A percentile compares a stretch with the other conserved stretches of the same genome.
Conservation (phyloP, 2,888 invertebrate genomes). For the Biston stratarius region DNA sequence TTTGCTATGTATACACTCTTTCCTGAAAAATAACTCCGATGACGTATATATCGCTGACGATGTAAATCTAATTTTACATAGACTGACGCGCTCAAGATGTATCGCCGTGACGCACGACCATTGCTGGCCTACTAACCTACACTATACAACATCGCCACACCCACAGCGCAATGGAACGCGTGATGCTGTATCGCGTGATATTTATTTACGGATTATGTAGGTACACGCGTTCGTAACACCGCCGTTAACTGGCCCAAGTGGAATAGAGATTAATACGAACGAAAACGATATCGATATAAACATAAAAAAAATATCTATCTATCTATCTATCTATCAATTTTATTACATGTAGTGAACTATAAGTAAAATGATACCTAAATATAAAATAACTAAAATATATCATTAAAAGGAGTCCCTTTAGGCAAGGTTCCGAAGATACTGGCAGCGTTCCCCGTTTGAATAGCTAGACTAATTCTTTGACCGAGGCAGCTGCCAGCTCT, state of each 20-base stretch:
- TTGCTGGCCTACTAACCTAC: conserved; percentile 60
- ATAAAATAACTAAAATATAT: no score
- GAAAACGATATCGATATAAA: neutral
- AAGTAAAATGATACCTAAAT: no score
- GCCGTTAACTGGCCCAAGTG: neutral
- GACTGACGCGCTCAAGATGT: conserved; percentile 6
- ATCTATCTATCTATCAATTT: no score
- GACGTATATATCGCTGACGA: neutral
- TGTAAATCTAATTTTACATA: neutral
- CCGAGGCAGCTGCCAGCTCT: no score
- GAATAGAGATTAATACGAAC: neutral
- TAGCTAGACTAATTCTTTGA: no score
- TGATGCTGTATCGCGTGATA: conserved; percentile 12
- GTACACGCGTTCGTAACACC: neutral
- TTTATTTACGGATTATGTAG: neutral
- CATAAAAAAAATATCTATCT: no score
- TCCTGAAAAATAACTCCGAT: neutral
- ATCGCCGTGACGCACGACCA: conserved; percentile 48
- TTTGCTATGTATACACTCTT: neutral
- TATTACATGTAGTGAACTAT: no score
- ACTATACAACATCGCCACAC: conserved; percentile 50
- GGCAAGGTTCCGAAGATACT: no score
- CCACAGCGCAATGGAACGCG: conserved; percentile 51
- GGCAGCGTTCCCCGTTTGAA: no score
- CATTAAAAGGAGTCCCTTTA: no score